These are phyloP conservation scores for Bruchidius siliquastri DNA, from an alignment of 2,888 invertebrate species.

Conservation along the genomic window DNA sequence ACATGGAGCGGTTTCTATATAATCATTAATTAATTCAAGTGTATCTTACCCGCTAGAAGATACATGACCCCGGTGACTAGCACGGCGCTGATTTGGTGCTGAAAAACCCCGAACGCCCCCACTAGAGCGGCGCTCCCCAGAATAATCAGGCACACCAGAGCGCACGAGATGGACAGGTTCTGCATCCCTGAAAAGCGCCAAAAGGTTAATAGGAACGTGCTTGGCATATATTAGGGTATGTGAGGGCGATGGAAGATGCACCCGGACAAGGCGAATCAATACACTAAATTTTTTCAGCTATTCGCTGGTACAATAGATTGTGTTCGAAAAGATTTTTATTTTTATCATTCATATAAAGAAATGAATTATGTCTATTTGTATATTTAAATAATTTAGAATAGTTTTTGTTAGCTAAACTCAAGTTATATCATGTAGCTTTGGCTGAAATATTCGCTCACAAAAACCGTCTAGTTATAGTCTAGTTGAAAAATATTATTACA, in stretches of 20 bases:
- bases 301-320: too few species aligned
- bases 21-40: too few species aligned
- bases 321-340: too few species aligned
- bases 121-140: constrained; percentile 82
- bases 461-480: too few species aligned
- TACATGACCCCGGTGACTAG: constrained; percentile 94
- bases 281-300: background rate
- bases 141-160: constrained; percentile 85
- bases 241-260: background rate
- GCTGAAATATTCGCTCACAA: too few species aligned
- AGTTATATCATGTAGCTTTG: too few species aligned
- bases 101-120: constrained; percentile 82
- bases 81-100: constrained; percentile 90
- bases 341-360: too few species aligned
- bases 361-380: too few species aligned
- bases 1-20: too few species aligned
- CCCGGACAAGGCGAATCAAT: background rate
- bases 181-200: constrained; percentile 73
- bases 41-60: constrained; percentile 71
- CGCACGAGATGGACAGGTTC: constrained; percentile 91
- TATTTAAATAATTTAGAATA: too few species aligned
- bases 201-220: background rate
- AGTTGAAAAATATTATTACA: too few species aligned
- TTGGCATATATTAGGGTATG: constrained; percentile 2
- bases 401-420: too few species aligned